Conservation (phyloP, 92 coral and sea anemone species). For the Porites rus region DNA sequence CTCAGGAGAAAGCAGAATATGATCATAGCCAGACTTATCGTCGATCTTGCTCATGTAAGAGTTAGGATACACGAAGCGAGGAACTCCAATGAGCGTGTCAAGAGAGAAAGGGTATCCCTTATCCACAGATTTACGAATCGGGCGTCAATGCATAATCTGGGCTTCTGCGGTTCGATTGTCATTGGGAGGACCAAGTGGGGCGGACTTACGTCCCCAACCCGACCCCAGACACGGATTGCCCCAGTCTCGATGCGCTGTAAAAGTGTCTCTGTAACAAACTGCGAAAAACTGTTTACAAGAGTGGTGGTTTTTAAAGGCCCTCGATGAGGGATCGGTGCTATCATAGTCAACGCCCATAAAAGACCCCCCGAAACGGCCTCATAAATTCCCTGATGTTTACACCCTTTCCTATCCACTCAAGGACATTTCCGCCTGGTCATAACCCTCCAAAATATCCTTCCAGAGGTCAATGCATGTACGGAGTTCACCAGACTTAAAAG, state of each 20-base stretch:
- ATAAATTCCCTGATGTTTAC: constrained; percentile 19
- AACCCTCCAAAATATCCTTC: constrained; percentile 2
- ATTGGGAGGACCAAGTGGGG: constrained; percentile 49
- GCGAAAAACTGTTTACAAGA: constrained; percentile 54
- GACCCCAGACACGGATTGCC: constrained; percentile 47
- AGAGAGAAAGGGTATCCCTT: constrained; percentile 10
- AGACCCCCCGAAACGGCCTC: constrained; percentile 43
- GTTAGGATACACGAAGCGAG: background rate
- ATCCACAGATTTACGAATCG: background rate
- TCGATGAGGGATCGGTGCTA: constrained; percentile 34
- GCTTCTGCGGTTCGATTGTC: constrained; percentile 24
- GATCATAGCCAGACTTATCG: background rate
- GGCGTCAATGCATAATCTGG: constrained; percentile 12
- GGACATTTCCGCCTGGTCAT: constrained; percentile 13
- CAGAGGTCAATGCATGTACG: constrained; percentile 5
- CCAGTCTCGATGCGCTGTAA: constrained; percentile 39
- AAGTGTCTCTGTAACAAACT: constrained; percentile 40
- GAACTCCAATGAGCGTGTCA: background rate
- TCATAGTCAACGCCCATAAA: constrained; percentile 42
- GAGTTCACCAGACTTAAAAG: background rate
- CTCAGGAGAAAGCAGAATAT: background rate
- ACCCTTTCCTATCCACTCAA: constrained; percentile 30
- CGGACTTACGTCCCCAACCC: constrained; percentile 35
- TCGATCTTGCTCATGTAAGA: background rate
- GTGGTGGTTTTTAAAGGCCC: constrained; percentile 44